These are phyloP conservation scores for Thinocorus orbignyianus DNA, from an alignment of 2,113 vertebrate genomes.

Conservation along the genomic window DNA sequence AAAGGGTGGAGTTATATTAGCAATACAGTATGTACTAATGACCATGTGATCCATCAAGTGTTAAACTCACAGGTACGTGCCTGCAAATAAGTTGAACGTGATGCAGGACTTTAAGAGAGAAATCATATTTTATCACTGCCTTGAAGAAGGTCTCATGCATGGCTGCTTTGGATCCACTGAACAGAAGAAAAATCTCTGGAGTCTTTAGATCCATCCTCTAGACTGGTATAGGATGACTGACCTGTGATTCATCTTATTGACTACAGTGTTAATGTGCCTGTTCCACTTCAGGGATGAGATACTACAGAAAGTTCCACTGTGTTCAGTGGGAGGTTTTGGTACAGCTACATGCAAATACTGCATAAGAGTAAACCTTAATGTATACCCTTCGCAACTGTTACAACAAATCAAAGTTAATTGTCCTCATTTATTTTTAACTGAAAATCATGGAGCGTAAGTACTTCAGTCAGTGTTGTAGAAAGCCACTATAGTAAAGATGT, in stretches of 20 bases:
- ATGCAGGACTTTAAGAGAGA: neutral
- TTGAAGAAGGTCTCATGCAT: neutral
- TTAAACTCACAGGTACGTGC: neutral
- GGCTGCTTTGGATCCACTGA: neutral
- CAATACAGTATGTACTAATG: neutral
- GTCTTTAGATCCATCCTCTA: neutral
- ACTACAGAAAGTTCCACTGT: neutral
- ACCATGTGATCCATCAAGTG: neutral
- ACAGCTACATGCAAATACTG: neutral
- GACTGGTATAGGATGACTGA: neutral
- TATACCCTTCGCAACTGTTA: neutral
- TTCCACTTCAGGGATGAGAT: constrained; percentile 27
- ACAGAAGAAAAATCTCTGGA: neutral
- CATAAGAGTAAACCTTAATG: neutral
- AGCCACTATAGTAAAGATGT: neutral
- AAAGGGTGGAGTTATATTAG: neutral
- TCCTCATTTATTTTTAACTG: constrained; percentile 29
- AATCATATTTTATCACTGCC: neutral
- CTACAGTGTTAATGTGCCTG: neutral
- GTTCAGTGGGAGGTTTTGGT: neutral
- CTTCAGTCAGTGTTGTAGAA: neutral
- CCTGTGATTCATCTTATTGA: constrained; percentile 37
- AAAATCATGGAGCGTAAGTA: neutral
- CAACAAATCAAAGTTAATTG: constrained; percentile 27
- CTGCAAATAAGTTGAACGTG: neutral